Evolutionary conservation across 2,113 vertebrate species (phyloP).

Genomic region (Barnardius zonarius): DNA sequence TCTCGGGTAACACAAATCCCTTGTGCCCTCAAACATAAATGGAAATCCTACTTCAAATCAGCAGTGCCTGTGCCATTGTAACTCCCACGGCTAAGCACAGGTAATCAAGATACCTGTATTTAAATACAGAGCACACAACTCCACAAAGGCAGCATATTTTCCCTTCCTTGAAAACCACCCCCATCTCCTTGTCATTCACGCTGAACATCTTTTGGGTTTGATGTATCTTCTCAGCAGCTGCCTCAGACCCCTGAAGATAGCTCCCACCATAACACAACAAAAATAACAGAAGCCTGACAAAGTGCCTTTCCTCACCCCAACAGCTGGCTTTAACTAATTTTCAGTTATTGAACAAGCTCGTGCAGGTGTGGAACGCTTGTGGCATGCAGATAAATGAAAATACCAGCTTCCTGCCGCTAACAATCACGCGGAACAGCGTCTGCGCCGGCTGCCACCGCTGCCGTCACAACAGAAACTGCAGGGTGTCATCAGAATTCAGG

Average conservation of each 20-base stretch:
- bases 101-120: background rate
- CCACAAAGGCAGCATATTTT: background rate
- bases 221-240: background rate
- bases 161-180: background rate
- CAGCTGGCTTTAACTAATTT: constrained; percentile 25
- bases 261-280: fast-evolving
- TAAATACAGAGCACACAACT: background rate
- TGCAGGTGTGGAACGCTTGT: background rate
- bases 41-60: background rate
- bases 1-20: background rate
- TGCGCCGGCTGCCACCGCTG: background rate
- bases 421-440: constrained; percentile 2
- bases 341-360: background rate
- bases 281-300: background rate
- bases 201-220: background rate
- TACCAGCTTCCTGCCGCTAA: constrained; percentile 43
- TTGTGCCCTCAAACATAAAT: fast-evolving
- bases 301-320: background rate
- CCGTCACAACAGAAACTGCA: constrained; percentile 38
- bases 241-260: background rate
- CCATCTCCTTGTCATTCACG: fast-evolving
- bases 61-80: background rate
- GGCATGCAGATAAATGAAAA: constrained; percentile 26
- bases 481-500: constrained; percentile 12
- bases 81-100: background rate